Base-by-base conservation (phyloP, 2,113 vertebrate genomes). In the Otus sunia region DNA sequence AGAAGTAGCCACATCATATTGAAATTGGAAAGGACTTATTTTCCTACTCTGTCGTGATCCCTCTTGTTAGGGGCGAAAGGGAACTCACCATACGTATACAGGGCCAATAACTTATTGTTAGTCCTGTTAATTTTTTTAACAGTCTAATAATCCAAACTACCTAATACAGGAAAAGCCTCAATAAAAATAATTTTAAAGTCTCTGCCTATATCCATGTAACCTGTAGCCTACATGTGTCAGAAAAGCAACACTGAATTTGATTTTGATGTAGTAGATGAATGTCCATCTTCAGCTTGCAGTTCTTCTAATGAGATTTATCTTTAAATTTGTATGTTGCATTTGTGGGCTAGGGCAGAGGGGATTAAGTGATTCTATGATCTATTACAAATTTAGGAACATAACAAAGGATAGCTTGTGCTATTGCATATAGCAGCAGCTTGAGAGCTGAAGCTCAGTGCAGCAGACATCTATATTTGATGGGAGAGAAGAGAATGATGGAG, bases 21-120 rank as follows among this genome's bases (percentile, higher is more conserved):
- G 25, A n/a, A 73, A 37, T 19, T 41, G 19, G 27, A 20, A 41
- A 41, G n/a, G 6, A 11, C 81, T 87, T 73, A 5, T 59, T 79
- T 75, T 21, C 13, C 19, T 12, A 13, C 3, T 45, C 11, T 34
- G 3, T 45, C 62, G 15, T 2, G 3, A 11, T 56, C 17, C 11
- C 4, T 41, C 23, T 39, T 71, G 3, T 20, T 69, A 6, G 0
- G 4, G 41, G 15, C 13, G 12, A 41, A 62, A 58, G n/a, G 14
- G n/a, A 67, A 27, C 15, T 12, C 6, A 22, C 9, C 3, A 2
- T 26, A 5, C 22, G 5, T 22, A 12, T 56, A 20, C 0, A n/a
- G 20, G 9, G 6, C 7, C 9, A 75, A 49, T 10, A 55, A 23
- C 47, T 75, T 67, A 7, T 25, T 91, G 2, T 67, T 83, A 32